phyloP scores from a whole-genome alignment of 2,797 vertebrate species.

The Paedocypris micromegethes region DNA sequence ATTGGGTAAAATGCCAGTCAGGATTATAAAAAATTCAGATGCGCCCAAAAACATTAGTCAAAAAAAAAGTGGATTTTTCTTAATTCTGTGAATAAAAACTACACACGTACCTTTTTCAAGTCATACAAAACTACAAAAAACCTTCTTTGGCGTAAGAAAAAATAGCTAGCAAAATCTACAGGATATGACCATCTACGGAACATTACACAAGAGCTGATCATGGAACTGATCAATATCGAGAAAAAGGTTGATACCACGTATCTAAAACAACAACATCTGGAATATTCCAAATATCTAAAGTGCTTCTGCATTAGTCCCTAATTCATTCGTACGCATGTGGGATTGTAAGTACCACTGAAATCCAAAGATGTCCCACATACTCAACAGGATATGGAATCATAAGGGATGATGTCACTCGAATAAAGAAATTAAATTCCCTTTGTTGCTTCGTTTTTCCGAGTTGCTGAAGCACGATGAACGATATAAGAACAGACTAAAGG shows the following conservation, averaged over 20 bases:
- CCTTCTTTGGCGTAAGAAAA: conserved; percentile 76
- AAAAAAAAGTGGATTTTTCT: conserved; percentile 58
- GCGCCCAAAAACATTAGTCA: conserved; percentile 52
- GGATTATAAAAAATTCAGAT: conserved; percentile 42
- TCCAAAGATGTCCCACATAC: conserved; percentile 61
- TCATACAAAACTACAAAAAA: conserved; percentile 64
- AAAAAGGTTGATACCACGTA: conserved; percentile 85
- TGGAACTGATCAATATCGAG: conserved; percentile 92
- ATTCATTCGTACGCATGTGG: conserved; percentile 61
- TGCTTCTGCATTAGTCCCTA: conserved; percentile 80
- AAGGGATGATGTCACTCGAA: conserved; percentile 22
- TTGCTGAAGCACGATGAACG: conserved; percentile 38
- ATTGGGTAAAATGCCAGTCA: too few species aligned
- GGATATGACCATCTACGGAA: conserved; percentile 67
- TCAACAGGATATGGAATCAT: conserved; percentile 6
- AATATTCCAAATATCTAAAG: conserved; percentile 92
- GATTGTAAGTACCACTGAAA: conserved; percentile 55
- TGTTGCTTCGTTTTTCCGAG: conserved; percentile 35
- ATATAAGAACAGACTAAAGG: conserved; percentile 51
- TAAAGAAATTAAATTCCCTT: conserved; percentile 50
- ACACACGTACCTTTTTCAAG: conserved; percentile 64
- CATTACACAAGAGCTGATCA: conserved; percentile 77
- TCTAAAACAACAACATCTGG: conserved; percentile 83
- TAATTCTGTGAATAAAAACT: conserved; percentile 70
- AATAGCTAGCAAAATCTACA: conserved; percentile 70